phyloP scores from a whole-genome alignment of 1,140 invertebrate species.

The Luehdorfia chinensis region DNA sequence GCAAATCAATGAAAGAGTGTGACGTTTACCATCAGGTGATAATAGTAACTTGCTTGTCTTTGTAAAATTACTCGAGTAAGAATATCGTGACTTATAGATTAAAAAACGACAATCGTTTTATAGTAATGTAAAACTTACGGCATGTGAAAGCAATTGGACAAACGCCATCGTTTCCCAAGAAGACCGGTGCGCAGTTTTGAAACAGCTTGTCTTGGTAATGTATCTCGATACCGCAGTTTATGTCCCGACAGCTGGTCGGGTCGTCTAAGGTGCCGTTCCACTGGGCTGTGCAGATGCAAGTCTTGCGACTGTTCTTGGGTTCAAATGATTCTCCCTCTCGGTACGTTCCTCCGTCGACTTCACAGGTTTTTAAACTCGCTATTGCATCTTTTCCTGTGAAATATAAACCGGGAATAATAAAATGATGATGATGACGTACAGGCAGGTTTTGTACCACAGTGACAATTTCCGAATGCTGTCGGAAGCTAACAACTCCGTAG shows the following conservation, averaged over 20 bases:
- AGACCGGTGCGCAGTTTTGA: slow-evolving; percentile 73
- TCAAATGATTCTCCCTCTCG: slow-evolving; percentile 72
- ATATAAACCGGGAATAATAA: too few relatives aligned
- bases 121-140: slow-evolving; percentile 74
- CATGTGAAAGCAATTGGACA: slow-evolving; percentile 76
- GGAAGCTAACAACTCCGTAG: too few relatives aligned
- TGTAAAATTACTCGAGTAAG: too few relatives aligned
- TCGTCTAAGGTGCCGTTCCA: slow-evolving; percentile 59
- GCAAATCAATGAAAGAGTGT: too few relatives aligned
- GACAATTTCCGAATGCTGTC: too few relatives aligned
- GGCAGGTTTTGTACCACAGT: too few relatives aligned
- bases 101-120: too few relatives aligned
- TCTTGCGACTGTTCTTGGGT: slow-evolving; percentile 65
- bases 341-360: slow-evolving; percentile 67
- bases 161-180: slow-evolving; percentile 48
- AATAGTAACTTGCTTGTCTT: too few relatives aligned
- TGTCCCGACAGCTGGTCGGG: slow-evolving; percentile 57
- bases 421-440: background rate
- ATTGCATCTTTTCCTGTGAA: slow-evolving; percentile 60
- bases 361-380: slow-evolving; percentile 61
- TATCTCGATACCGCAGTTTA: slow-evolving; percentile 75
- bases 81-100: too few relatives aligned
- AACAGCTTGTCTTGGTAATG: slow-evolving; percentile 61
- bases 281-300: slow-evolving; percentile 67
- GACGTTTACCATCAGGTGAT: too few relatives aligned